Evolutionary conservation across 2,113 vertebrate species (phyloP).

Genomic region (Hemibagrus wyckioides): DNA sequence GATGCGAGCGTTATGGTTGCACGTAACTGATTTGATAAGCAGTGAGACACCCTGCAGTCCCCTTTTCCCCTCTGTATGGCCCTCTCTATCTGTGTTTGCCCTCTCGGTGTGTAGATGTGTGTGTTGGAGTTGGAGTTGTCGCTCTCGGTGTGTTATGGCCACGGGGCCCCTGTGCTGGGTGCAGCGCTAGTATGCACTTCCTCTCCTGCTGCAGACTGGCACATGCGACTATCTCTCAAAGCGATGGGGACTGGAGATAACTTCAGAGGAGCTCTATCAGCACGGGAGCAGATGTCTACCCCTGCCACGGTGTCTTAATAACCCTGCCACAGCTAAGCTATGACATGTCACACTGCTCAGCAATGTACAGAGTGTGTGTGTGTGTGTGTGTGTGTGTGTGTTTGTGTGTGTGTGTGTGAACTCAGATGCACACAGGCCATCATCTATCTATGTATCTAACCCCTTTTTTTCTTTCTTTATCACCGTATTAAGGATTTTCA

Average conservation of each 20-base stretch:
- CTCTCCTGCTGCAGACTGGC: slow-evolving; percentile 56
- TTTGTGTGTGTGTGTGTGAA: neutral
- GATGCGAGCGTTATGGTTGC: neutral
- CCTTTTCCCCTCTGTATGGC: neutral
- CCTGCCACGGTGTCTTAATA: slow-evolving; percentile 72
- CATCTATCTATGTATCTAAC: neutral
- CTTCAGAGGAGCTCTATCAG: slow-evolving; percentile 80
- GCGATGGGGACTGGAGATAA: slow-evolving; percentile 76
- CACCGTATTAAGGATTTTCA: neutral
- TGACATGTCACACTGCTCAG: slow-evolving; percentile 47
- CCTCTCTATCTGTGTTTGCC: slow-evolving; percentile 7
- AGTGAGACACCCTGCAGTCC: neutral
- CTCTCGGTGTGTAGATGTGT: neutral
- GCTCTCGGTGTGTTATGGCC: slow-evolving; percentile 67
- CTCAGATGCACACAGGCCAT: neutral
- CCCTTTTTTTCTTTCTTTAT: neutral
- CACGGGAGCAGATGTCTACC: slow-evolving; percentile 82
- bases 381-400: neutral
- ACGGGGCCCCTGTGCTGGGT: slow-evolving; percentile 72
- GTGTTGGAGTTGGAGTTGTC: slow-evolving; percentile 41
- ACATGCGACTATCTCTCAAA: slow-evolving; percentile 38
- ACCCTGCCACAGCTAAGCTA: slow-evolving; percentile 75
- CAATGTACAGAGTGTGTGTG: neutral
- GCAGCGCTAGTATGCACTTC: slow-evolving; percentile 78
- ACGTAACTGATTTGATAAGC: slow-evolving; percentile 15